Base-by-base conservation (phyloP, 2,113 vertebrate genomes). In the Australoheros scitulus region DNA sequence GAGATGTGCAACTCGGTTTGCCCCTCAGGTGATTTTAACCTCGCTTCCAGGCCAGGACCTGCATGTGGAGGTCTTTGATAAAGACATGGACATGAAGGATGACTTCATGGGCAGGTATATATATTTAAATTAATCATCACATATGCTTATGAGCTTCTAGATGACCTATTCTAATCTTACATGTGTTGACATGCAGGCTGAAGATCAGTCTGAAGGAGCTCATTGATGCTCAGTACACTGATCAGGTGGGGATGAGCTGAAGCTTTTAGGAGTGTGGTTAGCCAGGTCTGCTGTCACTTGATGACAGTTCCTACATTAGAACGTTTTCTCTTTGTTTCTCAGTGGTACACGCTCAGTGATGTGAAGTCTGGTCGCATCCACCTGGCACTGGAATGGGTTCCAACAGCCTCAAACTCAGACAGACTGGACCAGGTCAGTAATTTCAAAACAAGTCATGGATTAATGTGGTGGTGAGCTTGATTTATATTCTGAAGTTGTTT, bases 31-130 rank as follows among this genome's bases (percentile, higher is more conserved):
- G 61, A 91, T 97, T 76, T 93, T 98, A 72, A 97, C 96, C 11
- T 80, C 96, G 47, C 82, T 97, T 75, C 96, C 96, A 32, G 97
- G 97, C 65, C 97, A 98, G 90, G 97, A 97, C 20, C 90, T 98
- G 50, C 93, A 96, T 18, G 58, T 97, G 59, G 96, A 97, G 29
- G 82, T 98, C 74, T 96, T 97, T 82, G 97, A 98, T 87, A 97
- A 97, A 92, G 97, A 98, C 91, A 94, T 98, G 87, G 97, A 98
- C 83, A 96, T 96, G 92, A 96, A 97, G 87, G 97, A 98, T 80
- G 97, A 98, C 79, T 98, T 97, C 92, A 95, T 98, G 95, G 97
- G 97, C 88, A 96, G 97, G 97, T 98, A 68, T 10, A 13, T 24
- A 3, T 6, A 32, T 34, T 15, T 61, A 7, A 38, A 32, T 17